A percentile compares a stretch with the other conserved stretches of the same genome.
phyloP scores from a whole-genome alignment of 2,113 vertebrate genomes.

The Micromys minutus region DNA sequence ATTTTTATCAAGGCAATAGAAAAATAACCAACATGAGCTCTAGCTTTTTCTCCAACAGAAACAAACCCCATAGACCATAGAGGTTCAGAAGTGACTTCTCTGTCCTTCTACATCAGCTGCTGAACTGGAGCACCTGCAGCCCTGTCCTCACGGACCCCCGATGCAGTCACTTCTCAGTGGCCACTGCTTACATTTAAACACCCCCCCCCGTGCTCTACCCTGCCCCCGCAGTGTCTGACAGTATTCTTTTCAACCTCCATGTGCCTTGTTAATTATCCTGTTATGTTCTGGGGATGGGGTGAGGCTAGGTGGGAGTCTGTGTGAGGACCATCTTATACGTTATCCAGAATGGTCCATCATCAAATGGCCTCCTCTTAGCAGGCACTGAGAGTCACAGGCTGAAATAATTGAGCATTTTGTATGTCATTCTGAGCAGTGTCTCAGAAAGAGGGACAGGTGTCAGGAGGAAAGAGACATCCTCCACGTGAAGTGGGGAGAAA shows the following conservation, averaged over 20 bases:
- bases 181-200: neutral
- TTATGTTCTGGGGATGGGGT: neutral
- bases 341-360: neutral
- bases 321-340: neutral
- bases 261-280: neutral
- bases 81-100: neutral
- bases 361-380: neutral
- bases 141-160: neutral
- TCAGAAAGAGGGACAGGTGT: neutral
- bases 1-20: neutral
- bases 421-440: neutral
- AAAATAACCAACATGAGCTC: neutral
- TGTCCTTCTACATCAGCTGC: neutral
- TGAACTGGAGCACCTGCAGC: neutral
- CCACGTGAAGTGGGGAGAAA: neutral
- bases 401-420: neutral
- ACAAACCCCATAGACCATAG: neutral
- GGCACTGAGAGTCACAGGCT: neutral
- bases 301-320: neutral
- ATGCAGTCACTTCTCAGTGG: neutral
- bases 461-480: neutral
- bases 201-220: neutral
- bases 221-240: neutral
- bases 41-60: neutral
- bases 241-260: neutral